Base-by-base conservation (phyloP, 2,113 vertebrate species). In the Microcebus murinus region DNA sequence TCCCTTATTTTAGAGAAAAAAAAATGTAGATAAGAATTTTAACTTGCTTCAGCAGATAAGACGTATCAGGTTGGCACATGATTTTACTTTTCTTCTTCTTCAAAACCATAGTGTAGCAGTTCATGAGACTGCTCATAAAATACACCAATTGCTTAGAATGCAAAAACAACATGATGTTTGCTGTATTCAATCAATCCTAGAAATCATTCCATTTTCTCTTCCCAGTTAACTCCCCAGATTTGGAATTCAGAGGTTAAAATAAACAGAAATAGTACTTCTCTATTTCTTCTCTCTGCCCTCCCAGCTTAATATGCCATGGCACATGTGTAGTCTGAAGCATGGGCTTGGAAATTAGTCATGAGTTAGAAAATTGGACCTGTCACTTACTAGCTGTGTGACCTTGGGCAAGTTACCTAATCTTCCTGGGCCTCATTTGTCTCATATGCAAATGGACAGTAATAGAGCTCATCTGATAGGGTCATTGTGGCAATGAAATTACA, bases 41-140 rank as follows among this genome's bases (percentile, higher is more conserved):
- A 55, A 67, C 73, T 93, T 95, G 90, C 82, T 96, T 96, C 93
- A 96, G 94, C 92, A 96, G 61, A 50, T 86, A 74, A 90, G 71
- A 88, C 71, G 4, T 68, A 90, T 50, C n/a, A 45, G 68, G 27
- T 52, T 77, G 87, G 52, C 85, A 91, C 20, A 48, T 68, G 81
- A 79, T 71, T 88, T 85, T 87, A 59, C 92, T 92, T 96, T 95
- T 95, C 73, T 94, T 87, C 45, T 93, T 87, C 29, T 91, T 96
- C 36, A 74, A 90, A 95, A 76, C 29, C 39, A 63, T 17, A 45
- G 15, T 59, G 23, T 57, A 82, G 27, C 59, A 79, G 52, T 87
- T 86, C 77, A 34, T 59, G 42, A 76, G 18, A 77, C 27, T 50
- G 63, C 55, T 87, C n/a, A 27, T 68, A 86, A 96, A 96, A 94